phyloP scores from a whole-genome alignment of 2,797 vertebrate genomes.

The Tangara arthus region DNA sequence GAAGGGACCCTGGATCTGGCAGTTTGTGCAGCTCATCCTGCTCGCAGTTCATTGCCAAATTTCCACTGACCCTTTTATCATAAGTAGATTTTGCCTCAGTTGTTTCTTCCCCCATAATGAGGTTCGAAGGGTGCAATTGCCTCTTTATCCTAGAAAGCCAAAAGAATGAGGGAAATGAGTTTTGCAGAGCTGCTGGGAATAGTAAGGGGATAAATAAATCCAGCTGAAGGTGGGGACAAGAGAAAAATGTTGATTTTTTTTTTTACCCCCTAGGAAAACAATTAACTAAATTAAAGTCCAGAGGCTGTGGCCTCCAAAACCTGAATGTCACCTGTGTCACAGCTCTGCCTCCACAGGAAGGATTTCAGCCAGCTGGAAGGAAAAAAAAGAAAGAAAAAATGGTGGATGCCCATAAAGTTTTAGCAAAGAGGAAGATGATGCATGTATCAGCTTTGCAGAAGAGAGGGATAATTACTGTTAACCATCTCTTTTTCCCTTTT shows the following conservation, averaged over 20 bases:
- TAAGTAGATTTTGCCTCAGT: neutral
- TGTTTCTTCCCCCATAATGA: neutral
- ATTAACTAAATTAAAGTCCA: neutral
- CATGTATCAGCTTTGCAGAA: neutral
- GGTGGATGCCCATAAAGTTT: neutral
- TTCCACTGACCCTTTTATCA: neutral
- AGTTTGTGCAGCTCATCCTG: neutral
- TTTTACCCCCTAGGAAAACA: too few relatives aligned
- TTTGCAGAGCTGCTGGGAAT: neutral
- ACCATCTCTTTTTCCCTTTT: too few relatives aligned
- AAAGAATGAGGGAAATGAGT: neutral
- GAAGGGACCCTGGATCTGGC: neutral
- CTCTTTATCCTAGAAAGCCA: neutral
- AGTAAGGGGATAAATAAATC: neutral
- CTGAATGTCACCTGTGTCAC: neutral
- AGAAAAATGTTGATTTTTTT: neutral
- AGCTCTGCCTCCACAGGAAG: neutral
- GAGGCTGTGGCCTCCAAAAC: neutral
- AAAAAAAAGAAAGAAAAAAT: neutral
- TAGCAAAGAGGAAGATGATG: neutral
- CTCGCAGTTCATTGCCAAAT: neutral
- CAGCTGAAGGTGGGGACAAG: neutral
- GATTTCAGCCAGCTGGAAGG: neutral
- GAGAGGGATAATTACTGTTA: neutral
- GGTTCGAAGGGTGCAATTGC: neutral